These are phyloP conservation scores for Oscheius myriophilus DNA, from an alignment of 2,888 invertebrate species.

Conservation along the genomic window DNA sequence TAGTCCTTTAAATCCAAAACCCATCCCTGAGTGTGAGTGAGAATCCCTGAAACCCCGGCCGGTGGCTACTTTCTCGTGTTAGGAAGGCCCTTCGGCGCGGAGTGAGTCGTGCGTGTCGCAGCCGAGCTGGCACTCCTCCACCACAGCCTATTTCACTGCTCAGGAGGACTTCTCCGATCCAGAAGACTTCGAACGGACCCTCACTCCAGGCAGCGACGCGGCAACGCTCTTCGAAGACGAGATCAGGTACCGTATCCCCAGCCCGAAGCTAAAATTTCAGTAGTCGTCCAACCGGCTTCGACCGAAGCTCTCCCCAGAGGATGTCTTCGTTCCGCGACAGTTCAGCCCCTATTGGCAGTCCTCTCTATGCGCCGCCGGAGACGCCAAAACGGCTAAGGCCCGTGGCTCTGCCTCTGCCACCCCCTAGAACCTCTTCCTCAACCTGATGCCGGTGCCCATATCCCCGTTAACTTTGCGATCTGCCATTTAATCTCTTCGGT, in stretches of 20 bases:
- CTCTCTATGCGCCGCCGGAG: conserved; percentile 19
- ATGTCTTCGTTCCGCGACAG: conserved; percentile 24
- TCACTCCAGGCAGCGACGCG: conserved; percentile 18
- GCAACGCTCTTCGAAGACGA: conserved; percentile 20
- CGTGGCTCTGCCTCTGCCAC: conserved; percentile 7
- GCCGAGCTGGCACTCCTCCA: conserved; percentile 33
- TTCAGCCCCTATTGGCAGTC: conserved; percentile 15
- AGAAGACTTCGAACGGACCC: conserved; percentile 25
- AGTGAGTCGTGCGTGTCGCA: conserved; percentile 39
- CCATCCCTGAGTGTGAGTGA: conserved; percentile 25
- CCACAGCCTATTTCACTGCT: conserved; percentile 51
- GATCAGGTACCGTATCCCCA: neutral
- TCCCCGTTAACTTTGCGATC: too few relatives aligned
- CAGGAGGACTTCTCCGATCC: conserved; percentile 37
- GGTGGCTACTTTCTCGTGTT: too few relatives aligned
- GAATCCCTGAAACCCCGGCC: conserved; percentile 9
- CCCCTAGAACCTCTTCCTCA: conserved; percentile 7
- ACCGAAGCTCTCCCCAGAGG: conserved; percentile 20
- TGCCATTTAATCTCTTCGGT: too few relatives aligned
- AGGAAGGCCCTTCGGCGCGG: conserved; percentile 24
- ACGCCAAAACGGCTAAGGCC: conserved; percentile 1
- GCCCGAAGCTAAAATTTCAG: neutral
- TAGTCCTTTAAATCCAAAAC: too few relatives aligned
- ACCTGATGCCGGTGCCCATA: too few relatives aligned
- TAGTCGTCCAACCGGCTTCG: conserved; percentile 23